Conservation (phyloP, 2,888 invertebrate species). For the Falcaria lacertinaria region DNA sequence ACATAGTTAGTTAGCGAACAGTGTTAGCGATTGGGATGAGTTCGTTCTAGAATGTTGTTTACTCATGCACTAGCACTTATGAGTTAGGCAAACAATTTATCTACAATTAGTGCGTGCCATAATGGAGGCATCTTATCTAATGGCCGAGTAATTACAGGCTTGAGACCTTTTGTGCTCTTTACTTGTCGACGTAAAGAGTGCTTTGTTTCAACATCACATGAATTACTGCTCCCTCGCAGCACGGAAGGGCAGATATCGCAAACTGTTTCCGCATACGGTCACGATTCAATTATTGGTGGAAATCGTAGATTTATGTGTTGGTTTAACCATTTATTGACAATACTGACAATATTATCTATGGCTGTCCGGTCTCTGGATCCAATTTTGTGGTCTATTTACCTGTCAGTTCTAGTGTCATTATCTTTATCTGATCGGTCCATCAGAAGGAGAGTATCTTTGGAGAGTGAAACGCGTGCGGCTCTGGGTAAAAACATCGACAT, state of each 20-base stretch:
- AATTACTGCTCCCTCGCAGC: conserved; percentile 20
- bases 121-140: conserved; percentile 21
- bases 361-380: too few species aligned
- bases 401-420: too few species aligned
- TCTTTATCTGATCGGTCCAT: too few species aligned
- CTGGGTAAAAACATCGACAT: too few species aligned
- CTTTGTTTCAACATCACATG: conserved; percentile 1
- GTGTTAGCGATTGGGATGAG: too few species aligned
- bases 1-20: too few species aligned
- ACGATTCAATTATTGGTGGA: conserved; percentile 9
- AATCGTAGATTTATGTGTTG: conserved; percentile 3
- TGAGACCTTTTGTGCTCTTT: neutral
- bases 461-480: too few species aligned
- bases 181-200: neutral
- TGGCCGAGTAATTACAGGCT: conserved; percentile 15
- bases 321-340: neutral
- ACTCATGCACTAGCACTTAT: neutral
- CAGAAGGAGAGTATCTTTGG: too few species aligned
- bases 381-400: too few species aligned
- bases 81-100: neutral
- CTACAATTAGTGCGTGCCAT: neutral
- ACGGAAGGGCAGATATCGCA: conserved; percentile 27
- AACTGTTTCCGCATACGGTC: conserved; percentile 22
- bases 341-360: too few species aligned
- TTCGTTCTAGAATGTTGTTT: neutral